Evolutionary conservation across 2,888 invertebrate genomes (phyloP), one percentile per base, ranked within the genome.

Genomic region (Lumbricus terrestris): DNA sequence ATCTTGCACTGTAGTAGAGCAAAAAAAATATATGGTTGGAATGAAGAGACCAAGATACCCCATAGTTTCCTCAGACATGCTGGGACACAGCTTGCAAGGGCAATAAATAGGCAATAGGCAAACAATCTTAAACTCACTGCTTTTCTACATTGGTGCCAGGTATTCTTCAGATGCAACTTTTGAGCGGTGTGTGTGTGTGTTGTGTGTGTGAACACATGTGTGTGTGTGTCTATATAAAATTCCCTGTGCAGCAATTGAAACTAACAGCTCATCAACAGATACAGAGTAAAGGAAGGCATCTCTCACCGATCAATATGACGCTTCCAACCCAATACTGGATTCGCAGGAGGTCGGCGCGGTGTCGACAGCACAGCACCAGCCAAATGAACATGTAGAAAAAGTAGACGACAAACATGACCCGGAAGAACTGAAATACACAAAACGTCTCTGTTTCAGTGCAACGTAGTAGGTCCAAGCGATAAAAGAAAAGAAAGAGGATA

Each of bases 281-380:
- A 88, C 42, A 88, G 88, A 3, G 18, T 13, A 37, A 88, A 16
- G 16, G 16, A 88, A 88, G 4, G 4, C 13, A 20, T 23, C 38
- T 38, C 82, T 91, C 92, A 95, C 98, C 97, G 4, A 98, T 95
- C 23, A 98, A 95, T 90, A 98, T 97, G 23, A 98, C 98, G 42
- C 96, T 98, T 15, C 98, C 98, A 94, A 99, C 98, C 98, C 98
- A 98, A 95, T 98, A 98, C 95, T 99, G 98, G 88, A 98, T 97
- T 54, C 98, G 96, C 90, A 98, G 96, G 37, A 98, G 95, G 95
- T 98, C 98, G 83, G 97, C 96, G 98, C 98, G 98, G 95, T 97
- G 97, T 93, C 97, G 95, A 93, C 97, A 97, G 90, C 97, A 97
- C 89, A 98, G 96, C 0, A 96, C 94, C 90, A 98, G 96, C 98